Percentiles rank a stretch among this genome's conserved stretches.
phyloP scores from a whole-genome alignment of 2,113 vertebrate species.

The Petromus typicus region DNA sequence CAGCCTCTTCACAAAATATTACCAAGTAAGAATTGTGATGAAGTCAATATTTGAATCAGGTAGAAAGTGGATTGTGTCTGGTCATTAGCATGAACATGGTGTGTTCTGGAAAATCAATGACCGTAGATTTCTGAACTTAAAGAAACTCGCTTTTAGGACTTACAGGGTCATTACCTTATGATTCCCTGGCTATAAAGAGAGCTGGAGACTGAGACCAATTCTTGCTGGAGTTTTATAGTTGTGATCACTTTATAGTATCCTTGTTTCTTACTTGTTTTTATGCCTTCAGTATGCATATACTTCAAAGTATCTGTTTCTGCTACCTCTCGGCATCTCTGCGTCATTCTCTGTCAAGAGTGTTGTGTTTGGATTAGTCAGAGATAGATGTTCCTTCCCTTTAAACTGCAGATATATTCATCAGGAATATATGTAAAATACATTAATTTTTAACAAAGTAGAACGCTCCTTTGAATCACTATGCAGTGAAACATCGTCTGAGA shows the following conservation, averaged over 20 bases:
- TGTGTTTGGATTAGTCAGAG: not conserved
- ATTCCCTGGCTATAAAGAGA: not conserved
- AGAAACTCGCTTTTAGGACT: not conserved
- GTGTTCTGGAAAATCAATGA: not conserved
- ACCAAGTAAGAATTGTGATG: not conserved
- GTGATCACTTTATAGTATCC: not conserved
- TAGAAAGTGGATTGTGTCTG: not conserved
- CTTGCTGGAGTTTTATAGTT: not conserved
- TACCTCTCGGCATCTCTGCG: not conserved
- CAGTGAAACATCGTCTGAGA: not conserved
- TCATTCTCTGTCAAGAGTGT: not conserved
- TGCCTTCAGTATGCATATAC: not conserved
- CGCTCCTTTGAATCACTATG: not conserved
- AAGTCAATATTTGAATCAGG: not conserved
- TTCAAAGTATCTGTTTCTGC: not conserved
- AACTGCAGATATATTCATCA: not conserved
- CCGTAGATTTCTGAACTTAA: not conserved
- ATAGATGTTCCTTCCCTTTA: not conserved
- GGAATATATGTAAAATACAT: not conserved
- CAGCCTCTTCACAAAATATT: not conserved
- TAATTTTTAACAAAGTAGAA: not conserved
- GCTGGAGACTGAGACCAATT: not conserved
- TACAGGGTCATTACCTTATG: not conserved
- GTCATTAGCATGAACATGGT: not conserved
- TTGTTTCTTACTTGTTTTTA: not conserved